These are phyloP conservation scores for Toxonevra muliebris DNA, from an alignment of 2,888 invertebrate genomes.

Conservation along the genomic window DNA sequence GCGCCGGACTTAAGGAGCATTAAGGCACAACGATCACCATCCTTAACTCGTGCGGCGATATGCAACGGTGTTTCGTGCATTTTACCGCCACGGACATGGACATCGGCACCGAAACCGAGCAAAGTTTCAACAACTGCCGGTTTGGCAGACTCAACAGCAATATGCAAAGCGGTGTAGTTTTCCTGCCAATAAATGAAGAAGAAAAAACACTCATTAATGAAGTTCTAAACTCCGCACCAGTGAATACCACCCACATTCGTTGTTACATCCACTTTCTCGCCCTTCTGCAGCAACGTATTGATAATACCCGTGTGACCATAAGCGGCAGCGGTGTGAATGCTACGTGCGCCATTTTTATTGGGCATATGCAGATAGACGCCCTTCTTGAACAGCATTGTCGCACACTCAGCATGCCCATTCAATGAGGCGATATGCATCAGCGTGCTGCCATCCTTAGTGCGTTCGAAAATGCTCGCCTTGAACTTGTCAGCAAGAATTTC, in stretches of 20 bases:
- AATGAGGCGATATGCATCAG: constrained; percentile 98
- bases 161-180: constrained; percentile 96
- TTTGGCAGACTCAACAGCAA: constrained; percentile 94
- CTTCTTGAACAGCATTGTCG: constrained; percentile 97
- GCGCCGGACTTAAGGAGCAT: constrained; percentile 99
- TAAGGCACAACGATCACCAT: constrained; percentile 91
- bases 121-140: constrained; percentile 95
- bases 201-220: neutral
- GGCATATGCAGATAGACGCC: constrained; percentile 99
- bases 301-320: constrained; percentile 98
- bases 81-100: constrained; percentile 91
- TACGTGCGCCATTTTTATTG: constrained; percentile 94
- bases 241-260: constrained; percentile 78
- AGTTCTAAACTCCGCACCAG: neutral
- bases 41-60: constrained; percentile 93
- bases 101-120: constrained; percentile 95
- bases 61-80: constrained; percentile 95
- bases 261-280: constrained; percentile 94
- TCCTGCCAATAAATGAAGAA: constrained; percentile 70
- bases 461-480: constrained; percentile 94
- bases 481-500: constrained; percentile 97
- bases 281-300: constrained; percentile 93
- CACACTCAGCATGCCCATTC: constrained; percentile 97
- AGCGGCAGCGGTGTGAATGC: constrained; percentile 96
- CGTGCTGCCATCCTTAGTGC: constrained; percentile 98